Percentiles rank a stretch among this genome's conserved stretches.
Conservation (phyloP, 1,140 invertebrate species). For the Drosophila cardini region DNA sequence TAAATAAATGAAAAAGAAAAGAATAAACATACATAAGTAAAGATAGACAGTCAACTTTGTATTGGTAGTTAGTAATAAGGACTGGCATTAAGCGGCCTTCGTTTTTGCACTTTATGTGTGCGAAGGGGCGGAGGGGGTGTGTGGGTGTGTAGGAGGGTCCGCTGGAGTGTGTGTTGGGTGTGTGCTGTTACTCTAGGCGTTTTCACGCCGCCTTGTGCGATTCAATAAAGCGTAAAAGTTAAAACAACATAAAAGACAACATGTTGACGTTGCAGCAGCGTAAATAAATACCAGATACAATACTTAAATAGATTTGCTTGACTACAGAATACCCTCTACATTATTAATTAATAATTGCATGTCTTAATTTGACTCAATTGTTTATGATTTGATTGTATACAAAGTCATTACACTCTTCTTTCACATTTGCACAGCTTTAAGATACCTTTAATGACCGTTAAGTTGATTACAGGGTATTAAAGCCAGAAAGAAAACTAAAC, state of each 20-base stretch:
- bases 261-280: constrained; percentile 38
- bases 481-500: constrained; percentile 32
- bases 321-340: neutral
- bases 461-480: constrained; percentile 19
- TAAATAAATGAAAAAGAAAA: constrained; percentile 22
- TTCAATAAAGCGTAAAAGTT: constrained; percentile 59
- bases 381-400: too few relatives aligned
- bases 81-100: constrained; percentile 29
- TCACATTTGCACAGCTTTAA: neutral
- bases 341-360: neutral
- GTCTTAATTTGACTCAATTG: too few relatives aligned
- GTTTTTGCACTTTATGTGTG: neutral
- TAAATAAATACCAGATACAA: constrained; percentile 30
- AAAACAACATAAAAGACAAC: constrained; percentile 55
- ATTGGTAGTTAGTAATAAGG: constrained; percentile 43
- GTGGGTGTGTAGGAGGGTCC: neutral
- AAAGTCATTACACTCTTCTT: neutral
- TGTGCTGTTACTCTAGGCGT: constrained; percentile 30
- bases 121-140: neutral
- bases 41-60: constrained; percentile 20
- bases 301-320: neutral
- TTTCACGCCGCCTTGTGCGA: constrained; percentile 33
- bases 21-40: constrained; percentile 8
- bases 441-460: constrained; percentile 17
- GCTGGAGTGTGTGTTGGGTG: neutral